Evolutionary conservation across 2,888 invertebrate genomes (phyloP).

Genomic region (Priocnemis perturbator): DNA sequence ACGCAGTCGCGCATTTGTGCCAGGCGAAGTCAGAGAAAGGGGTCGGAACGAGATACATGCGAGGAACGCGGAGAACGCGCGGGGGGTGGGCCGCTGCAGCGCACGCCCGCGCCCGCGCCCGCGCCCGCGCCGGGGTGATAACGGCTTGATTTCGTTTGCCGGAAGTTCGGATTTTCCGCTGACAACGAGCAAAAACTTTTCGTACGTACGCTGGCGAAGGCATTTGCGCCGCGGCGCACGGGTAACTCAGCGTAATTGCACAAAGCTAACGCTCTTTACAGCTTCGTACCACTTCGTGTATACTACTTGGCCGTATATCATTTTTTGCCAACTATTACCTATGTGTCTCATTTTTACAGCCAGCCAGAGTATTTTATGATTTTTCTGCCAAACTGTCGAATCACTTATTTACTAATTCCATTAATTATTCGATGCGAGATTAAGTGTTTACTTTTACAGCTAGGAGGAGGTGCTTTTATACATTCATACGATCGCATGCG

Average conservation of each 20-base stretch:
- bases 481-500: conserved; percentile 66
- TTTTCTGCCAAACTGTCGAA: conserved; percentile 21
- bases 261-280: conserved; percentile 62
- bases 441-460: conserved; percentile 71
- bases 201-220: conserved; percentile 21
- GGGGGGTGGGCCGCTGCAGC: background rate
- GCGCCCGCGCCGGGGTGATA: background rate
- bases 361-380: conserved; percentile 46
- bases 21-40: too few relatives aligned
- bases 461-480: conserved; percentile 72
- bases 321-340: conserved; percentile 45
- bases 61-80: too few relatives aligned
- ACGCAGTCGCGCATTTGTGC: conserved; percentile 4
- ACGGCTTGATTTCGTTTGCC: conserved; percentile 24
- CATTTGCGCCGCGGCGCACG: conserved; percentile 27
- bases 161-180: conserved; percentile 18
- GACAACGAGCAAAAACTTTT: conserved; percentile 14
- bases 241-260: conserved; percentile 51
- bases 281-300: conserved; percentile 51
- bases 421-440: conserved; percentile 64
- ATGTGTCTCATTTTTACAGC: conserved; percentile 55
- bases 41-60: too few relatives aligned
- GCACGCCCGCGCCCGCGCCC: background rate
- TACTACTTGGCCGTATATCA: conserved; percentile 41
- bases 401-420: conserved; percentile 67